phyloP scores from a whole-genome alignment of 2,888 invertebrate genomes.

The Drosophila multiciliata region DNA sequence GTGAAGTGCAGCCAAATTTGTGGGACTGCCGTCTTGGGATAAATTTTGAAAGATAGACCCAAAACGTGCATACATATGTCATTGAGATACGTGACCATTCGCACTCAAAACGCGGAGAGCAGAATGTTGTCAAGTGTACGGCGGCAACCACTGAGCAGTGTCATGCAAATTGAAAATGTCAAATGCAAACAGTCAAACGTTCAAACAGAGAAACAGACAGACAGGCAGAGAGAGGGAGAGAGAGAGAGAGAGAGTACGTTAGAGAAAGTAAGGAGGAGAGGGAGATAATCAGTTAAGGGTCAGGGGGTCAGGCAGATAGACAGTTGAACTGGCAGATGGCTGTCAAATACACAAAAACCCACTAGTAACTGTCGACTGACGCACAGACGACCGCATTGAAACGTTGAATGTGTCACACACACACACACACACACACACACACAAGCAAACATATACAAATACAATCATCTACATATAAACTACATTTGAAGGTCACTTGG shows the following conservation, averaged over 20 bases:
- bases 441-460: neutral
- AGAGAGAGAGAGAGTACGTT: conserved; percentile 30
- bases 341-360: conserved; percentile 64
- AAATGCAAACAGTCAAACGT: conserved; percentile 68
- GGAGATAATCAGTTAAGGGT: conserved; percentile 3
- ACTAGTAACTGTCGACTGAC: conserved; percentile 9
- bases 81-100: conserved; percentile 42
- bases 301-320: conserved; percentile 35
- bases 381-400: conserved; percentile 50
- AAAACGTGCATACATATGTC: conserved; percentile 5
- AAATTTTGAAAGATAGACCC: conserved; percentile 4
- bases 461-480: conserved; percentile 24
- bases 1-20: conserved; percentile 24
- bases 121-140: conserved; percentile 31
- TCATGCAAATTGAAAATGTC: conserved; percentile 79
- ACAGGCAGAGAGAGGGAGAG: conserved; percentile 14
- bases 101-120: conserved; percentile 15
- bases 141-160: conserved; percentile 46
- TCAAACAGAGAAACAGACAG: conserved; percentile 31
- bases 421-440: neutral
- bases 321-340: conserved; percentile 66
- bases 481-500: conserved; percentile 56
- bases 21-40: conserved; percentile 1
- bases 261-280: conserved; percentile 13
- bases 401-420: conserved; percentile 19